Evolutionary conservation across 2,888 invertebrate genomes (phyloP), one percentile per base, ranked within the genome.

Genomic region (Metacarcinus magister): DNA sequence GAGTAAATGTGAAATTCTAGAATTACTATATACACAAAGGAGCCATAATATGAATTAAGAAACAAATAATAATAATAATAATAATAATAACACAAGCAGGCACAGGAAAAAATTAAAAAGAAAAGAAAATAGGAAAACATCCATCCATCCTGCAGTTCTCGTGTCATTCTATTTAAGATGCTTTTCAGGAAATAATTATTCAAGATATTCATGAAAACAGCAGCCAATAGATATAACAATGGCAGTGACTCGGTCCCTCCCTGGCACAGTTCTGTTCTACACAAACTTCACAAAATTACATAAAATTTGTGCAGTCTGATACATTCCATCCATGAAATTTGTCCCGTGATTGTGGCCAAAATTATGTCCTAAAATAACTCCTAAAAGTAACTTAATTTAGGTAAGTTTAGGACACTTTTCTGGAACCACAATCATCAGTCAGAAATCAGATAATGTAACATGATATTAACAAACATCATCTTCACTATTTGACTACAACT

Each of bases 101-200:
- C 39, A 39, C 3, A 32, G 16, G 0, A n/a, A 39, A 16, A 39
- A 39, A 16, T 28, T 75, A 60, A 23, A 23, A 60, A 60, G 23
- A 60, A 23, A 23, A 60, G 23, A 23, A 3, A 60, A 23, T 60
- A 16, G 39, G 19, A 2, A 87, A 39, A 16, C 19, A 67, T 5
- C 23, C 5, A 87, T 87, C 87, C 87, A 87, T 87, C 87, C 87
- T 87, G 87, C 87, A 87, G 87, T 87, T 87, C 87, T 87, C 39
- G 39, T 87, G 60, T 87, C 39, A 87, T 19, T 39, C 8, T 39
- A 32, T 39, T 87, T 39, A 13, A 32, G 39, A 87, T 10, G 32
- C 87, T 87, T n/a, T 87, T 87, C 39, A 28, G 2, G 32, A 87
- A 16, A 10, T 23, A 4, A 67, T 67, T 23, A 67, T 67, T 87